These are phyloP conservation scores for Sitobion miscanthi DNA, from an alignment of 1,140 invertebrate genomes.

Conservation along the genomic window DNA sequence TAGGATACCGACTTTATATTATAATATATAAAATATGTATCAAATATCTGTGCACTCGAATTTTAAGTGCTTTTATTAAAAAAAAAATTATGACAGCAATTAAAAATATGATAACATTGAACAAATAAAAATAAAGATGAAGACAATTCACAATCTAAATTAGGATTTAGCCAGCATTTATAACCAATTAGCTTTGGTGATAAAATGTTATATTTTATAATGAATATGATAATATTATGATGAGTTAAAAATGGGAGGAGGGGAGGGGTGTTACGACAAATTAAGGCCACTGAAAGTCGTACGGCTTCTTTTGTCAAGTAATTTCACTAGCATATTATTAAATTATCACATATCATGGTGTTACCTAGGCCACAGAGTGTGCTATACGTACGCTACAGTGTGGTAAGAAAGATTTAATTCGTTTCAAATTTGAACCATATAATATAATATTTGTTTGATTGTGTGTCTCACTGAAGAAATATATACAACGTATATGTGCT, in stretches of 20 bases:
- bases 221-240: no score
- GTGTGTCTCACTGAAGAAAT: no score
- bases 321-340: not conserved
- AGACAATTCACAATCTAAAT: not conserved
- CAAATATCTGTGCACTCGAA: no score
- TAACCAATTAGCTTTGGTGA: not conserved
- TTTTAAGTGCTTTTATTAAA: no score
- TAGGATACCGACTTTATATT: not conserved
- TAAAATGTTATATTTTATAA: not conserved
- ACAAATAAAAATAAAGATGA: no score
- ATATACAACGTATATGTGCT: not conserved
- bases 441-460: no score
- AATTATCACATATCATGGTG: not conserved
- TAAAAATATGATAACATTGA: no score
- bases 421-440: no score
- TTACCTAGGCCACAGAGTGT: not conserved
- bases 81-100: no score
- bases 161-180: not conserved
- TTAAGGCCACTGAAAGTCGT: not conserved
- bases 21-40: not conserved
- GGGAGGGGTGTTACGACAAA: not conserved
- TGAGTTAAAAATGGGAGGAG: not conserved
- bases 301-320: not conserved
- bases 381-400: not conserved
- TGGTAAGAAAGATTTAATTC: not conserved